Base-by-base conservation (phyloP, 2,113 vertebrate species). In the Takifugu bimaculatus region DNA sequence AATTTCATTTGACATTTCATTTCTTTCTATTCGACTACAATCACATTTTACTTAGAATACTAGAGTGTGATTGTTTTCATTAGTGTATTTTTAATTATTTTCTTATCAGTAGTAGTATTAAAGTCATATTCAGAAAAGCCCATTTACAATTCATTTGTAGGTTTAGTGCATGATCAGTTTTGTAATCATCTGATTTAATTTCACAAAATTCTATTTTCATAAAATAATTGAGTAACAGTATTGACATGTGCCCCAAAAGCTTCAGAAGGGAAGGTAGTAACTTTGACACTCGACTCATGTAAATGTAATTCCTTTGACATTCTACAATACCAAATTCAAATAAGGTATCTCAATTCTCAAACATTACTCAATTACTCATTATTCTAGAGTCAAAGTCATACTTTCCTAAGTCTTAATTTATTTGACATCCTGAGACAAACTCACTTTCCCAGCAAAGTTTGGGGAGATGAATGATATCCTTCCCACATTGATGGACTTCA, bases 151-250 rank as follows among this genome's bases (percentile, higher is more conserved):
- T 68, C 65, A 73, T 54, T 50, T 3, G 1, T 84, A 84, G 63
- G 76, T 81, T 84, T 80, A 88, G 84, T 88, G 86, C 86, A 88
- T 85, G 86, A 84, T 84, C 83, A 87, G 81, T 84, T 74, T 20
- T 4, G 47, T 57, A 64, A 54, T 61, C 68, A 70, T 56, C 63
- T 66, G 13, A 70, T 73, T 73, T 63, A 32, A 72, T 69, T 80
- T 72, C 20, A 70, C 67, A 55, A 65, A 65, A 58, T 35, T 77
- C 47, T 77, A 51, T 20, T 65, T 65, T 63, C 77, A 69, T 82
- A 6, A 32, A 66, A 68, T 80, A 2, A 44, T 64, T 86, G 77
- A 85, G 68, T 79, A 50, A 75, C 58, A 61, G 70, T 70, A 20
- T 57, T 79, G 63, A 62, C 78, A 65, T 57, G 45, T 82, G 52